A percentile compares a stretch with the other conserved stretches of the same genome.
Conservation (phyloP, 2,888 invertebrate genomes). For the Folsomia candida region DNA sequence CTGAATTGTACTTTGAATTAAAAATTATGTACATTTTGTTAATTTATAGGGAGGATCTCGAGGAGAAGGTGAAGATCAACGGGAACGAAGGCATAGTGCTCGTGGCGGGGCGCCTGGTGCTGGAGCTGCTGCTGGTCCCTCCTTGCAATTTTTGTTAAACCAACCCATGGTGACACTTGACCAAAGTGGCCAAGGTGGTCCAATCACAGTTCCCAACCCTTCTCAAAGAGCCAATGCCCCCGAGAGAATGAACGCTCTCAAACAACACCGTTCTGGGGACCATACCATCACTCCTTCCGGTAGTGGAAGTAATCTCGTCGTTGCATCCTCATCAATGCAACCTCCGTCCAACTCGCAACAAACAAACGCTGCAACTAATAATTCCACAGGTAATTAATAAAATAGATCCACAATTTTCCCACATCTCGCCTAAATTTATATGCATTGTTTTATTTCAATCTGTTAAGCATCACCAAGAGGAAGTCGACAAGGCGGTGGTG, state of each 20-base stretch:
- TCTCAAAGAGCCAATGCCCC: slow-evolving; percentile 3
- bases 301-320: slow-evolving; percentile 47
- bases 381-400: slow-evolving; percentile 36
- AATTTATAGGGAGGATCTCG: slow-evolving; percentile 55
- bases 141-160: background rate
- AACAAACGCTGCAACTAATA: slow-evolving; percentile 33
- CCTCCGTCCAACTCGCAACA: slow-evolving; percentile 45
- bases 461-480: slow-evolving; percentile 41
- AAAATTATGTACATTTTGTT: background rate
- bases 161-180: background rate
- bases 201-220: background rate
- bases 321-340: slow-evolving; percentile 34
- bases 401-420: background rate
- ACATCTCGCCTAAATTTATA: too few species aligned
- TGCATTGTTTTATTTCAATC: background rate
- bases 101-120: slow-evolving; percentile 42
- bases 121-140: slow-evolving; percentile 23
- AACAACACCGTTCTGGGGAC: slow-evolving; percentile 25
- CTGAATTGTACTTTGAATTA: background rate
- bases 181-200: slow-evolving; percentile 14
- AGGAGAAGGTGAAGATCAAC: slow-evolving; percentile 57
- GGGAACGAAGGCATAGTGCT: slow-evolving; percentile 52
- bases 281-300: slow-evolving; percentile 47
- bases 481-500: slow-evolving; percentile 35
- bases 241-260: slow-evolving; percentile 26